A percentile compares a stretch with the other conserved stretches of the same genome.
phyloP scores from a whole-genome alignment of 2,797 vertebrate species.

The Syngnathus acus region DNA sequence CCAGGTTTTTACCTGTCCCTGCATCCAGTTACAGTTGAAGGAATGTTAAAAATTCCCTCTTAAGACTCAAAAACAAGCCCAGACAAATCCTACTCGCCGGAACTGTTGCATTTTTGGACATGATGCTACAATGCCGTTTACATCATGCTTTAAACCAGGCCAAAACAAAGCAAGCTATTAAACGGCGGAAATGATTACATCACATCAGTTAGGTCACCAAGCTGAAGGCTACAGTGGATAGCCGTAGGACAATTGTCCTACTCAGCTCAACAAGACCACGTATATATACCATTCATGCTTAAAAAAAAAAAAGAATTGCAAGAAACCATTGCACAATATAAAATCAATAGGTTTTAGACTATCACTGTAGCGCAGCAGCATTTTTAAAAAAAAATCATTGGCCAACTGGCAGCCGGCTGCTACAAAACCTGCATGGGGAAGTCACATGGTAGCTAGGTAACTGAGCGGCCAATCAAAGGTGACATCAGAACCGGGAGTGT shows the following conservation, averaged over 20 bases:
- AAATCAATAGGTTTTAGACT: conserved; percentile 39
- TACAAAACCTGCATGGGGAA: conserved; percentile 16
- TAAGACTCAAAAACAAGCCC: conserved; percentile 25
- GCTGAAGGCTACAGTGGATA: background rate
- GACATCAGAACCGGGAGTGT: conserved; percentile 26
- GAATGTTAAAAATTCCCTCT: conserved; percentile 20
- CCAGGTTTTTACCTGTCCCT: background rate
- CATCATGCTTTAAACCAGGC: background rate
- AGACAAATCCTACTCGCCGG: conserved; percentile 21
- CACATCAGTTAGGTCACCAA: background rate
- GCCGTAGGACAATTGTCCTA: too few species aligned
- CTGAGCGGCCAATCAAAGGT: conserved; percentile 11
- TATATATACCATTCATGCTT: conserved; percentile 34
- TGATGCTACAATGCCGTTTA: conserved; percentile 11
- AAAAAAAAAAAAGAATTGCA: too few species aligned
- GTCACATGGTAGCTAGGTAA: conserved; percentile 11
- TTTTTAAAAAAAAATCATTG: background rate
- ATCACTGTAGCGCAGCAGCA: conserved; percentile 23
- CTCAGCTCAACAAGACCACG: too few species aligned
- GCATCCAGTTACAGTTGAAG: conserved; percentile 6
- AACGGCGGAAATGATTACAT: background rate
- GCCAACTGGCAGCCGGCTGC: conserved; percentile 13
- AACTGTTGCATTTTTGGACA: background rate
- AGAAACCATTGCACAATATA: conserved; percentile 27
- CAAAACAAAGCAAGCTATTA: background rate